A percentile compares a stretch with the other conserved stretches of the same genome.
These are phyloP conservation scores for Sinhomidia bicolor DNA, from an alignment of 2,888 invertebrate species.

Conservation along the genomic window DNA sequence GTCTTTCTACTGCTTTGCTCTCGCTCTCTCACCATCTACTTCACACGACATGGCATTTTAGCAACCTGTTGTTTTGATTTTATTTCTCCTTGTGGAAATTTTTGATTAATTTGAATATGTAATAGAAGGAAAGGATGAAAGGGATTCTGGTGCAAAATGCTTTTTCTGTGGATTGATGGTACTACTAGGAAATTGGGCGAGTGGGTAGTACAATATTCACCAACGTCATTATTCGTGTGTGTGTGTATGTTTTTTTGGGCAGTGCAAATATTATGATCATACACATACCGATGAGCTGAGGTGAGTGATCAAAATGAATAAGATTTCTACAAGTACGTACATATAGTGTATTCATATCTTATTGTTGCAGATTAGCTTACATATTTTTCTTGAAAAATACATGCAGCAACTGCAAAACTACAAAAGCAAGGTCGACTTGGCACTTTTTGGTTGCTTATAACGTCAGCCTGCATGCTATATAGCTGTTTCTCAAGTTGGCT, in stretches of 20 bases:
- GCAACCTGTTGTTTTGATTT: background rate
- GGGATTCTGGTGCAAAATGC: background rate
- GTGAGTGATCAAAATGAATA: conserved; percentile 6
- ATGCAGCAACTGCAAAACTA: background rate
- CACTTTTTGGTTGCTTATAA: background rate
- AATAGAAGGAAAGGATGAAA: background rate
- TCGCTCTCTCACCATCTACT: background rate
- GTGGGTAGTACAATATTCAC: background rate
- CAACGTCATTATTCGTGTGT: background rate
- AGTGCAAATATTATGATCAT: too few relatives aligned
- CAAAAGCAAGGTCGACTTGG: conserved; percentile 36
- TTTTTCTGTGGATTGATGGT: too few relatives aligned
- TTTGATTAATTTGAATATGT: background rate
- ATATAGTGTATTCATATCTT: background rate
- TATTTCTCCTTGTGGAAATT: background rate
- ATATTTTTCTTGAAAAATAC: background rate
- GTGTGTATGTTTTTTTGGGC: too few relatives aligned
- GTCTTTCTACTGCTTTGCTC: too few relatives aligned
- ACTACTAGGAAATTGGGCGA: background rate
- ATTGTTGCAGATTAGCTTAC: conserved; percentile 4
- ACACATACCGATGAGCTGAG: too few relatives aligned
- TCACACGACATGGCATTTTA: background rate
- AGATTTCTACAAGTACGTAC: background rate
- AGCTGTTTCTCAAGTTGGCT: too few relatives aligned
- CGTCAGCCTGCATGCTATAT: too few relatives aligned